Evolutionary conservation across 2,888 invertebrate species (phyloP).

Genomic region (Caenorhabditis sp.): DNA sequence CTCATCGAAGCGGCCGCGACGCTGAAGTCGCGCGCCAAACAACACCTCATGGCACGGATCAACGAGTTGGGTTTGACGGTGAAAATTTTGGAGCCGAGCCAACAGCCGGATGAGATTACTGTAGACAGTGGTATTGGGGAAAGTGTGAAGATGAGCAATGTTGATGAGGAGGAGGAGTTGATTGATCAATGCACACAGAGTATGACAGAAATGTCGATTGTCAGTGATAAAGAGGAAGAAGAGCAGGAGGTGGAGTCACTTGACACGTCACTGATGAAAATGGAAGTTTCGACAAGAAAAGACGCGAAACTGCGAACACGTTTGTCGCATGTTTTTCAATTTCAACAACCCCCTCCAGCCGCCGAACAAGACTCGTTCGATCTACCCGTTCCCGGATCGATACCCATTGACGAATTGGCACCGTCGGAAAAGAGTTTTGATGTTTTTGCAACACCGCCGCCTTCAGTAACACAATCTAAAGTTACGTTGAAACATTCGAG

Average conservation of each 20-base stretch:
- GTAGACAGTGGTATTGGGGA: slow-evolving; percentile 28
- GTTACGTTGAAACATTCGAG: slow-evolving; percentile 13
- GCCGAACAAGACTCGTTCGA: slow-evolving; percentile 31
- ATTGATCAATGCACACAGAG: not conserved
- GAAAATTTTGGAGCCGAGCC: not conserved
- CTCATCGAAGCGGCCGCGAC: slow-evolving; percentile 37
- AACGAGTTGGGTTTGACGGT: slow-evolving; percentile 33
- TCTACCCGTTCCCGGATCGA: slow-evolving; percentile 24
- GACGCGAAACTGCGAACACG: slow-evolving; percentile 16
- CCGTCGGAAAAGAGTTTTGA: slow-evolving; percentile 10
- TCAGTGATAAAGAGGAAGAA: slow-evolving; percentile 4
- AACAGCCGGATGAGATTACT: slow-evolving; percentile 13
- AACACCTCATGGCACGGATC: slow-evolving; percentile 18
- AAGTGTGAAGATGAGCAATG: slow-evolving; percentile 9
- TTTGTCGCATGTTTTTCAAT: slow-evolving; percentile 23
- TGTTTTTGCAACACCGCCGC: slow-evolving; percentile 27
- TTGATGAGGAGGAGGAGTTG: not conserved
- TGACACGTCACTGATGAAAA: slow-evolving; percentile 24
- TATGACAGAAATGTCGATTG: slow-evolving; percentile 1
- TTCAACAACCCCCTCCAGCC: not conserved
- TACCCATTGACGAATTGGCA: slow-evolving; percentile 2
- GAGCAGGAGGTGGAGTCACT: slow-evolving; percentile 14
- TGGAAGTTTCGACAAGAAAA: slow-evolving; percentile 22
- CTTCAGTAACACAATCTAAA: slow-evolving; percentile 4
- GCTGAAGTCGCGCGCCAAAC: slow-evolving; percentile 33